These are phyloP conservation scores for Promerops cafer DNA, from an alignment of 2,113 vertebrate genomes.

Conservation along the genomic window DNA sequence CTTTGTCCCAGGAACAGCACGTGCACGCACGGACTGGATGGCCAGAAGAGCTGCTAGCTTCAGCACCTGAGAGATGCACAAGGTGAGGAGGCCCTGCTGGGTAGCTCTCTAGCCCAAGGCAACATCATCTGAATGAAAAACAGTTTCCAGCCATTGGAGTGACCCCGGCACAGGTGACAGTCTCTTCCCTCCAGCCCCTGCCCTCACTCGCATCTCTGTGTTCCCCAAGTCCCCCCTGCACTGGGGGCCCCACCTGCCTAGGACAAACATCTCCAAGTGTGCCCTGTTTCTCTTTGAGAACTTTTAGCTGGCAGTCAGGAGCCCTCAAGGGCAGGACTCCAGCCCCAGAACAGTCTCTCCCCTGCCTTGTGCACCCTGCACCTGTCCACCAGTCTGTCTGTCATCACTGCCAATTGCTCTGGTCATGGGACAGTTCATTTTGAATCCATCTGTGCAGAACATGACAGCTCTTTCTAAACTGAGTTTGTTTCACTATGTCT, in stretches of 20 bases:
- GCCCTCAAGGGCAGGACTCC: background rate
- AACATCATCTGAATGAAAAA: background rate
- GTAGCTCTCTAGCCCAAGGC: background rate
- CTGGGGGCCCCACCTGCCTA: background rate
- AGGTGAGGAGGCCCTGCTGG: background rate
- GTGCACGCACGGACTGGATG: background rate
- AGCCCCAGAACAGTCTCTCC: background rate
- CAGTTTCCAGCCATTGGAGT: background rate
- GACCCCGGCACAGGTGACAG: background rate
- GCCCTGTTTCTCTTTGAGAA: background rate
- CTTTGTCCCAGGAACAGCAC: background rate
- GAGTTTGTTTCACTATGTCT: conserved; percentile 18
- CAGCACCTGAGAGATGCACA: background rate
- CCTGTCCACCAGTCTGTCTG: conserved; percentile 26
- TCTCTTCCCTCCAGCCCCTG: background rate
- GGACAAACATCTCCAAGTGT: background rate
- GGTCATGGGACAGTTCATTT: conserved; percentile 10
- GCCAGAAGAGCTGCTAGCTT: background rate
- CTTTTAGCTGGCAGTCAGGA: background rate
- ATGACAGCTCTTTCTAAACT: conserved; percentile 21
- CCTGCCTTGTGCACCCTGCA: background rate
- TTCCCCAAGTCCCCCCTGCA: background rate
- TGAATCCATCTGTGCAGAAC: conserved; percentile 44
- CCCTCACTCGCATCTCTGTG: background rate
- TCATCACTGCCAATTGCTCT: background rate